phyloP scores from a whole-genome alignment of 2,113 vertebrate species.

The Tinamus guttatus region DNA sequence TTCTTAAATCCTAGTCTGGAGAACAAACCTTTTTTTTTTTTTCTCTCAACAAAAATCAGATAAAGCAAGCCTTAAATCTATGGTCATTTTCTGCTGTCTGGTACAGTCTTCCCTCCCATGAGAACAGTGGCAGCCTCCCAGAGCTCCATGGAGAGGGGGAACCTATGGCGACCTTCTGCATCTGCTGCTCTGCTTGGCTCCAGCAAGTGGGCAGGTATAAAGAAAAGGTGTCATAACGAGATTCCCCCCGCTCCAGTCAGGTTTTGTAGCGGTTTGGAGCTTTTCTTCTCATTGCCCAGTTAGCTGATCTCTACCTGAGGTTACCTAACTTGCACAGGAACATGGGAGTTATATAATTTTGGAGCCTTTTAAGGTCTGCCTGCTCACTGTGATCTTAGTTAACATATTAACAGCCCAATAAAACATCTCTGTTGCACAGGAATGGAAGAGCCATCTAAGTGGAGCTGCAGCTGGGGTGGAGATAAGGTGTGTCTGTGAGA shows the following conservation, averaged over 20 bases:
- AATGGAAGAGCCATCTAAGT: neutral
- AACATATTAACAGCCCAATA: neutral
- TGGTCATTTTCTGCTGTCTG: neutral
- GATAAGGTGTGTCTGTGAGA: neutral
- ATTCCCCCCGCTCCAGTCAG: neutral
- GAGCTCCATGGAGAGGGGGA: neutral
- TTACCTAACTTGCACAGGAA: neutral
- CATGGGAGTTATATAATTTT: neutral
- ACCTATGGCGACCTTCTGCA: neutral
- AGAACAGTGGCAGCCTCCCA: neutral
- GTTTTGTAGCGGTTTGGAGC: neutral
- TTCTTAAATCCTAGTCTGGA: neutral
- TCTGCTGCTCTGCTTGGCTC: neutral
- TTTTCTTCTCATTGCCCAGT: neutral
- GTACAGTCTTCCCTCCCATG: neutral
- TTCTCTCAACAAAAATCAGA: neutral
- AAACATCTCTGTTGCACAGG: neutral
- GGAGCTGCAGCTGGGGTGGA: neutral
- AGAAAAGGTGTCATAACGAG: neutral
- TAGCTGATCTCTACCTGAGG: neutral
- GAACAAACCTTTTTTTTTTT: neutral
- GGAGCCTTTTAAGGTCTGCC: neutral
- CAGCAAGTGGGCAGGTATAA: too few relatives aligned
- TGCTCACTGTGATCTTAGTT: neutral
- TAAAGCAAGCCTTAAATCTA: neutral